Base-by-base conservation (phyloP, 2,888 invertebrate genomes). In the Nemoura dubitans region DNA sequence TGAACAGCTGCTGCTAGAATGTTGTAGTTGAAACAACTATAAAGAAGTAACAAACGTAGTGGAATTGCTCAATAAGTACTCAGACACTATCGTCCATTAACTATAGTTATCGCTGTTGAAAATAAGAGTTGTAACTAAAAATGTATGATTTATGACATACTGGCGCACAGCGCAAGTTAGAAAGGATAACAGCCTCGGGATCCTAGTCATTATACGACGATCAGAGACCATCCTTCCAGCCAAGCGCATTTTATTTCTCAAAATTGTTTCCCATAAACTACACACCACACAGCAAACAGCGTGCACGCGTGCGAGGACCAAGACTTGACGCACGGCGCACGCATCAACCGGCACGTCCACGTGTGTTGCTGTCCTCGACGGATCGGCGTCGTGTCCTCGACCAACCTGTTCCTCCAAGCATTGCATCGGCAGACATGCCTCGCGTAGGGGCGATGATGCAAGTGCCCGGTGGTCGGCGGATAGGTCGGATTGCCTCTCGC, bases 321-420 rank as follows among this genome's bases (percentile, higher is more conserved):
- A n/a, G 59, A 59, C 59, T 59, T 7, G 2, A 59, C 59, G 59
- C 59, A 21, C 16, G 21, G 59, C 14, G 14, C 21, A 16, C 59
- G 10, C 59, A 7, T 10, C 59, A 59, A 21, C 3, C 59, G 59
- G 3, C 59, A 59, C 59, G 59, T 59, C 59, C 81, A 81, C 81
- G 81, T 81, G 81, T 27, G 81, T 2, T 30, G 5, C 6, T n/a
- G 30, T n/a, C 81, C 81, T 81, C 81, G 81, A 81, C 27, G n/a
- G n/a, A n/a, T n/a, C n/a, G 7, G n/a, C n/a, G 30, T 28, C 27
- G 28, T 81, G 30, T n/a, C 81, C 81, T 81, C 81, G 81, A 81
- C 81, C 81, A 81, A 81, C 81, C 81, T 81, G 81, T 81, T 30
- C 26, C 29, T 16, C 30, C 29, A 81, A 21, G 30, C 81, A 21